phyloP scores from a whole-genome alignment of 2,113 vertebrate genomes.

The Macrotis lagotis region DNA sequence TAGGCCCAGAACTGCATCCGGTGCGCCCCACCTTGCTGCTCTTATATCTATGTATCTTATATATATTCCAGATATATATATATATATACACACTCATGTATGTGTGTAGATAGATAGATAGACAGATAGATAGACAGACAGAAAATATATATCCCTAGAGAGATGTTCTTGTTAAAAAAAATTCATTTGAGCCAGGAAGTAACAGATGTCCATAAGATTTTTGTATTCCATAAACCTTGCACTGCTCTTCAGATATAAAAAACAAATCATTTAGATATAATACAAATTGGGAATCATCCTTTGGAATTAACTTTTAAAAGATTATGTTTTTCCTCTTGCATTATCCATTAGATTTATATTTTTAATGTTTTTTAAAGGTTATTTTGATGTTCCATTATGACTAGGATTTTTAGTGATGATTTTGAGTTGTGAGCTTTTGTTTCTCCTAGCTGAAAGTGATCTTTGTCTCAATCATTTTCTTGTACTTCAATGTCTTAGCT shows the following conservation, averaged over 20 bases:
- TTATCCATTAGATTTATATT: background rate
- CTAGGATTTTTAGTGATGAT: background rate
- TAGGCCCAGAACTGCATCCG: background rate
- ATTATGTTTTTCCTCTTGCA: background rate
- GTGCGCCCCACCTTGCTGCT: background rate
- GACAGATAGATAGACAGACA: background rate
- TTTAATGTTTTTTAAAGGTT: background rate
- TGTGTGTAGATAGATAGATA: background rate
- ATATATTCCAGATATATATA: no score
- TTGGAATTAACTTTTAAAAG: background rate
- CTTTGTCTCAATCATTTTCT: background rate
- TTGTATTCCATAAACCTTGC: background rate
- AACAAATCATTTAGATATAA: background rate
- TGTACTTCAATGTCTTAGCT: background rate
- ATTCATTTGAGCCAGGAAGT: background rate
- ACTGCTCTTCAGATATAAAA: background rate
- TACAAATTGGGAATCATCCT: background rate
- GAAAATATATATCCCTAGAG: no score
- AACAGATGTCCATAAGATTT: background rate
- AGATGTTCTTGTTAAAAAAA: background rate
- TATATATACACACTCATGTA: background rate
- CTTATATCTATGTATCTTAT: background rate
- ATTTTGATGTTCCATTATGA: background rate
- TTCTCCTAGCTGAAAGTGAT: background rate
- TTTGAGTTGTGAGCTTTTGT: background rate